Conservation (phyloP, 2,888 invertebrate species). For the Aquatica leii region DNA sequence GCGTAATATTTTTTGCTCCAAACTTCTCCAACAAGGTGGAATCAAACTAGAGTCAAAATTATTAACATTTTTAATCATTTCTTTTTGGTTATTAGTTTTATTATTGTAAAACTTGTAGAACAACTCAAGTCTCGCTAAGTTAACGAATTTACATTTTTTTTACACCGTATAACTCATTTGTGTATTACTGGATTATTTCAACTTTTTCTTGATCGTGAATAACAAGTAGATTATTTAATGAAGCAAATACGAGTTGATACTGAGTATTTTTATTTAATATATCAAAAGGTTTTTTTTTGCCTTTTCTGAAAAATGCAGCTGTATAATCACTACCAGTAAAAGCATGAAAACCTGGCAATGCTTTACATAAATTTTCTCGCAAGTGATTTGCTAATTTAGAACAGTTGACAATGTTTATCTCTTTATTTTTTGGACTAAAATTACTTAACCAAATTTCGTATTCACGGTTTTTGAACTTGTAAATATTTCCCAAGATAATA, state of each 20-base stretch:
- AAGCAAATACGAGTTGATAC: neutral
- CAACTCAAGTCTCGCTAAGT: neutral
- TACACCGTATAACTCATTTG: neutral
- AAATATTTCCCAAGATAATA: neutral
- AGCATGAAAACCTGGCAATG: neutral
- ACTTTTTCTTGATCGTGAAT: neutral
- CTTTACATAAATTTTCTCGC: neutral
- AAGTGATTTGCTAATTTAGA: neutral
- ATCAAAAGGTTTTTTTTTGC: neutral
- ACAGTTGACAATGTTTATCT: neutral
- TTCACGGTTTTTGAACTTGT: neutral
- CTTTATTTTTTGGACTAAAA: neutral
- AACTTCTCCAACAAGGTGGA: slow-evolving; percentile 45
- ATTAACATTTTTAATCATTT: slow-evolving; percentile 30
- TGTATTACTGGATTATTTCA: neutral
- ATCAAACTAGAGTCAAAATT: slow-evolving; percentile 42
- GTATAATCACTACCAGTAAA: neutral
- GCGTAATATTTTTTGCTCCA: slow-evolving; percentile 44
- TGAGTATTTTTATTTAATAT: neutral
- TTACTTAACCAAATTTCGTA: neutral
- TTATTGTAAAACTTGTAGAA: neutral
- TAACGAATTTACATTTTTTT: neutral
- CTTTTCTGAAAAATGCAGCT: neutral
- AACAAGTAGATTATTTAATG: neutral
- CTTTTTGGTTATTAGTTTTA: neutral